A percentile compares a stretch with the other conserved stretches of the same genome.
Conservation (phyloP, 2,888 invertebrate genomes). For the Acanthosepion pharaonis region DNA sequence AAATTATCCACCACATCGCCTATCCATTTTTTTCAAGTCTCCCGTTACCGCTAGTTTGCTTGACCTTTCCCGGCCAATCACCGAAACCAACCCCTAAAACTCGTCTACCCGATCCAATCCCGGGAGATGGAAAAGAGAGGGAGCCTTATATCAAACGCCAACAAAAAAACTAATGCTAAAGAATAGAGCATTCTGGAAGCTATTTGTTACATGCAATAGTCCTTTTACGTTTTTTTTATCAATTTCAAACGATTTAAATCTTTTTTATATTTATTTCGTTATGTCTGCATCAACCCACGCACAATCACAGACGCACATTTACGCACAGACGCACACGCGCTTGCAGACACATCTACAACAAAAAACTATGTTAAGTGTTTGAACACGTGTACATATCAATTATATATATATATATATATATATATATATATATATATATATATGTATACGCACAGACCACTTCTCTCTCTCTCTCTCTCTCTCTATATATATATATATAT, state of each 20-base stretch:
- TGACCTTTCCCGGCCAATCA: slow-evolving; percentile 22
- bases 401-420: too few species aligned
- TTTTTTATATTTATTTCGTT: neutral
- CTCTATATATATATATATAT: too few species aligned
- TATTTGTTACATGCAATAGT: slow-evolving; percentile 33
- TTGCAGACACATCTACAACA: neutral
- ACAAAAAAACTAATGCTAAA: neutral
- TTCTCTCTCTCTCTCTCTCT: too few species aligned
- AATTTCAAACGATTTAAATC: neutral
- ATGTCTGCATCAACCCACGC: neutral
- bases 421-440: too few species aligned
- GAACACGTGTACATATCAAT: too few species aligned
- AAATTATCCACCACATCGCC: neutral
- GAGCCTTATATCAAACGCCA: neutral
- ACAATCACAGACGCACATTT: neutral
- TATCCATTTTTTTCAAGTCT: neutral
- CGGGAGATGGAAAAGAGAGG: neutral
- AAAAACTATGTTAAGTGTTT: too few species aligned
- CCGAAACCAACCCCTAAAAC: neutral
- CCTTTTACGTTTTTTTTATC: neutral
- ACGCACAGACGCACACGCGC: too few species aligned
- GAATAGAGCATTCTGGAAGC: neutral
- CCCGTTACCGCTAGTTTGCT: neutral
- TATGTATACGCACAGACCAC: too few species aligned
- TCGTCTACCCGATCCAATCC: neutral